These are phyloP conservation scores for Drosophila lacicola DNA, from an alignment of 2,888 invertebrate genomes.

Conservation along the genomic window DNA sequence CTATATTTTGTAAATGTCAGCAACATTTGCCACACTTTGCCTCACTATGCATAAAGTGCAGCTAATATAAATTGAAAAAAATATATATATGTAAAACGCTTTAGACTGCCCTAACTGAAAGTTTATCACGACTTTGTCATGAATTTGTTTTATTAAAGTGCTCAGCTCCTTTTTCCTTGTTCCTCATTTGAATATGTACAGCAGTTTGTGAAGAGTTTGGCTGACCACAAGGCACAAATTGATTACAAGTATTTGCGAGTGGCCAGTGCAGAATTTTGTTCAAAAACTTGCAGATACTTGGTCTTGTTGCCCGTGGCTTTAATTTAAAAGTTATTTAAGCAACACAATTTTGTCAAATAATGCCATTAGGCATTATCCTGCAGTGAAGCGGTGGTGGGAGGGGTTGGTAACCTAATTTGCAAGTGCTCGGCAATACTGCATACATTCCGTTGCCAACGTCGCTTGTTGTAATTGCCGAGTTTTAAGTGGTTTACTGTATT, in stretches of 20 bases:
- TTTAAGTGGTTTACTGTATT: constrained; percentile 79
- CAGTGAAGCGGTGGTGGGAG: constrained; percentile 3
- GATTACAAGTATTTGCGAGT: constrained; percentile 70
- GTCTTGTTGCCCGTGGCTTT: constrained; percentile 60
- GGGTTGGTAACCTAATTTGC: constrained; percentile 69
- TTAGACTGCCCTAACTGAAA: constrained; percentile 41
- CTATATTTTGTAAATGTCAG: constrained; percentile 2
- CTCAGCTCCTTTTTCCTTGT: neutral
- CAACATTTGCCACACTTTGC: constrained; percentile 19
- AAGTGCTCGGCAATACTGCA: constrained; percentile 55
- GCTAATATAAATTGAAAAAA: constrained; percentile 7
- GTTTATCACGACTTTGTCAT: constrained; percentile 34
- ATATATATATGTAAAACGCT: constrained; percentile 32
- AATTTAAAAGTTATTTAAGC: constrained; percentile 79
- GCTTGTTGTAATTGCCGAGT: constrained; percentile 71
- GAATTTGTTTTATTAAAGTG: constrained; percentile 51
- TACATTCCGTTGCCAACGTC: constrained; percentile 55
- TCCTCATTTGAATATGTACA: constrained; percentile 16
- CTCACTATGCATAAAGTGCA: constrained; percentile 16
- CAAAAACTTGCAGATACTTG: constrained; percentile 48
- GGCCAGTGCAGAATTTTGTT: constrained; percentile 33
- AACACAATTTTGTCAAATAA: constrained; percentile 75
- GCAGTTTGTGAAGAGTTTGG: constrained; percentile 34
- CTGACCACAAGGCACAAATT: constrained; percentile 75
- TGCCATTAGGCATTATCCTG: constrained; percentile 59